A percentile compares a stretch with the other conserved stretches of the same genome.
phyloP scores from a whole-genome alignment of 2,797 vertebrate genomes.

The Pseudopleuronectes americanus region DNA sequence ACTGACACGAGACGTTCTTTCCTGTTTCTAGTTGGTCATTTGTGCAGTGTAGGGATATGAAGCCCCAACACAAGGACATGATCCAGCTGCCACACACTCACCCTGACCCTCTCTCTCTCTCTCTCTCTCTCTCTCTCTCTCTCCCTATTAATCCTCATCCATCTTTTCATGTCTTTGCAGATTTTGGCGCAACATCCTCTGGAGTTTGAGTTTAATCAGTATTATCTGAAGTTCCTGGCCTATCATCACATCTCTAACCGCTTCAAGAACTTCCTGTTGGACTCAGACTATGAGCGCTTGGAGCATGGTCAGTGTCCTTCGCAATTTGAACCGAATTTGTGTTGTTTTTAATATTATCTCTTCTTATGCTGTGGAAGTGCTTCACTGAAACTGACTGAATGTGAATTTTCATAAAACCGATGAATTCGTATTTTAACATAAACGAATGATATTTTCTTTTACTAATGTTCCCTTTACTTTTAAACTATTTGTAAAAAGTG shows the following conservation, averaged over 20 bases:
- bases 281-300: constrained; percentile 97
- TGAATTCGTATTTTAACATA: neutral
- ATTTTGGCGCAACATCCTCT: constrained; percentile 94
- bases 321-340: constrained; percentile 10
- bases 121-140: neutral
- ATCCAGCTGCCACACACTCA: constrained; percentile 42
- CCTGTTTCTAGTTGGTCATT: constrained; percentile 61
- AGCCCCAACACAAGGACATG: constrained; percentile 34
- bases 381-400: constrained; percentile 1
- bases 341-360: neutral
- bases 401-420: constrained; percentile 4
- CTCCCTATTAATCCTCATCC: constrained; percentile 29
- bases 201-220: constrained; percentile 99
- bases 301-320: constrained; percentile 91
- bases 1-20: constrained; percentile 74
- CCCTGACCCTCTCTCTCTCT: constrained; percentile 8
- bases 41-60: constrained; percentile 43
- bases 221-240: constrained; percentile 98
- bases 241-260: constrained; percentile 98
- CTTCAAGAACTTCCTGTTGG: constrained; percentile 99
- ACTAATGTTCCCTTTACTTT: neutral
- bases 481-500: no score
- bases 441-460: neutral
- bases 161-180: constrained; percentile 78
- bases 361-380: constrained; percentile 9